Evolutionary conservation across 2,888 invertebrate genomes (phyloP), one percentile per base, ranked within the genome.

Genomic region (Stenoptilia bipunctidactyla): DNA sequence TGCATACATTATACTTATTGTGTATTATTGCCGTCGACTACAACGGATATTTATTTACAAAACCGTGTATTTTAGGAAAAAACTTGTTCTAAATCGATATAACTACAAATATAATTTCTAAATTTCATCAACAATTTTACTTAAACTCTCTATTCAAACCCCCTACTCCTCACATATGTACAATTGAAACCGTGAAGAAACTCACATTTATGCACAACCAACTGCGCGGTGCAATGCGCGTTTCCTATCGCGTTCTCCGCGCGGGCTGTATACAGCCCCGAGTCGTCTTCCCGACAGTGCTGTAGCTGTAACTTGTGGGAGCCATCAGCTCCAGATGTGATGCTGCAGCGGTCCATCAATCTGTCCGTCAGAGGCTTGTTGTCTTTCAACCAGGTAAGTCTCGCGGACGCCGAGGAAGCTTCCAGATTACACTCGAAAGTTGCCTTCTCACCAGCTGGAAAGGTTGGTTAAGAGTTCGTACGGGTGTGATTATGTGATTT

Each of bases 241-340:
- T 91, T 92, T 45, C 96, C 94, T 42, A 89, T 88, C 15, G 86
- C 84, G 60, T 95, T 94, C 43, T 91, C 90, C 13, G 96, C 96
- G 47, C 93, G 89, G 36, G 95, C 94, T 0, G 94, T 94, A 69
- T 98, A 98, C 34, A 94, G 87, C 37, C 96, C 97, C n/a, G 90
- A 87, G 71, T 97, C 97, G 15, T 87, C 88, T 53, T 91, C 88
- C 45, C 86, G 79, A 55, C 92, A 92, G 65, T 94, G 92, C 56
- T 89, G 88, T 48, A 93, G 87, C 53, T 90, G 87, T 50, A 97
- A 80, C 41, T 88, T 90, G 67, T 91, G 91, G 2, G 67, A 66
- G 40, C 86, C 86, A 20, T 85, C 85, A 14, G 86, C 79, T 10
- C 85, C 84, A 39, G 85, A 85, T 5, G 88, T 86, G 49, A 88